These are phyloP conservation scores for Thecophora atra DNA, from an alignment of 2,888 invertebrate genomes.

Conservation along the genomic window DNA sequence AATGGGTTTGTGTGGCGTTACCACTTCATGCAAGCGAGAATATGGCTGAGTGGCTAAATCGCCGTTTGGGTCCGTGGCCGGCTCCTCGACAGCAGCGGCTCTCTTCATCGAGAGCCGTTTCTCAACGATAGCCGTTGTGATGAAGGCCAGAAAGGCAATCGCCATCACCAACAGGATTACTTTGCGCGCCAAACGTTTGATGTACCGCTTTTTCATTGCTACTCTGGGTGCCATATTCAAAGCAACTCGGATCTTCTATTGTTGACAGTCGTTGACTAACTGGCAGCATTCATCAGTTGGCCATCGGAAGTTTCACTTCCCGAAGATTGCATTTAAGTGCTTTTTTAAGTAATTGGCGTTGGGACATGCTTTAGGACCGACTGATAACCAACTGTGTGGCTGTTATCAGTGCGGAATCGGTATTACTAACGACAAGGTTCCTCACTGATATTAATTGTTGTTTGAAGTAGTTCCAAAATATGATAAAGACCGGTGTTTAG, in stretches of 20 bases:
- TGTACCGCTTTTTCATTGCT: conserved; percentile 52
- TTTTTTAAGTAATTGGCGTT: conserved; percentile 31
- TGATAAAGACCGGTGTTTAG: not conserved
- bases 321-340: conserved; percentile 41
- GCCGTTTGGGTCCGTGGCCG: conserved; percentile 50
- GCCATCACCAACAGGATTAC: conserved; percentile 47
- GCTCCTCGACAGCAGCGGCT: not conserved
- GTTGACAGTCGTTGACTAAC: not conserved
- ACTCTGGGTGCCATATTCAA: not conserved
- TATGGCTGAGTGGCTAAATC: conserved; percentile 53
- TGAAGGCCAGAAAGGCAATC: conserved; percentile 47
- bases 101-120: conserved; percentile 39
- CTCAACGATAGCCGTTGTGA: conserved; percentile 53
- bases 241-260: not conserved
- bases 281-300: not conserved
- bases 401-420: conserved; percentile 2
- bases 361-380: not conserved
- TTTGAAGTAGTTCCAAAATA: conserved; percentile 2
- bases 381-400: not conserved
- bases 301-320: not conserved
- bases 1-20: conserved; percentile 49
- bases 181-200: conserved; percentile 53
- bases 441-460: conserved; percentile 19
- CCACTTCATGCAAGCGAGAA: conserved; percentile 41
- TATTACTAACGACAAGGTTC: conserved; percentile 14